Evolutionary conservation across 2,113 vertebrate genomes (phyloP), one percentile per base, ranked within the genome.

Genomic region (Argyrosomus japonicus): DNA sequence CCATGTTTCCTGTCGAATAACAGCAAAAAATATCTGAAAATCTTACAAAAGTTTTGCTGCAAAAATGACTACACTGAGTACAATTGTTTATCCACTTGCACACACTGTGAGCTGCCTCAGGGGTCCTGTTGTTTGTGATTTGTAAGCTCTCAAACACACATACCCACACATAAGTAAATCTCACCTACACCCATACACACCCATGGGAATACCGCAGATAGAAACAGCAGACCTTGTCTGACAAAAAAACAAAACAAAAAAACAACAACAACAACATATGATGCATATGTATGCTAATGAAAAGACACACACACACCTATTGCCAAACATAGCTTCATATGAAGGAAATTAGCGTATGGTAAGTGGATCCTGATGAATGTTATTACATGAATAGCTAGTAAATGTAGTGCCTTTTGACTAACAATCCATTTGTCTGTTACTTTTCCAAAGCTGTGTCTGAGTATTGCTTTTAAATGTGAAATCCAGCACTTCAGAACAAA

Each of bases 401-500:
- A 5, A 56, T 23, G 1, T 7, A 13, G 45, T 60, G 14, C 6
- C 50, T 7, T 70, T 32, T 72, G 1, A 48, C 6, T 29, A 36
- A 36, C 2, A 18, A n/a, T 56, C 2, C 19, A 40, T 15, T 25
- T 51, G 6, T 81, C 17, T 58, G 9, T n/a, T 58, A 10, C 48
- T 54, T 68, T 68, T 48, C 5, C 50, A 3, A 29, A 21, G 48
- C 4, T 4, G 7, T 21, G 2, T 27, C 9, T 14, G 15, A 56
- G 2, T 48, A 2, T 47, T 75, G 21, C 23, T 73, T 82, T 68
- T n/a, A 75, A 47, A 48, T 45, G 40, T 21, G 58, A 27, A 61
- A 71, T 27, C 14, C 56, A 61, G 21, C 36, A 17, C 72, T 43
- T 25, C 48, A 48, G 63, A 69, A 61, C 53, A 82, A 51, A 57